Evolutionary conservation across 2,888 invertebrate genomes (phyloP).

Genomic region (Saturnia pavonia): DNA sequence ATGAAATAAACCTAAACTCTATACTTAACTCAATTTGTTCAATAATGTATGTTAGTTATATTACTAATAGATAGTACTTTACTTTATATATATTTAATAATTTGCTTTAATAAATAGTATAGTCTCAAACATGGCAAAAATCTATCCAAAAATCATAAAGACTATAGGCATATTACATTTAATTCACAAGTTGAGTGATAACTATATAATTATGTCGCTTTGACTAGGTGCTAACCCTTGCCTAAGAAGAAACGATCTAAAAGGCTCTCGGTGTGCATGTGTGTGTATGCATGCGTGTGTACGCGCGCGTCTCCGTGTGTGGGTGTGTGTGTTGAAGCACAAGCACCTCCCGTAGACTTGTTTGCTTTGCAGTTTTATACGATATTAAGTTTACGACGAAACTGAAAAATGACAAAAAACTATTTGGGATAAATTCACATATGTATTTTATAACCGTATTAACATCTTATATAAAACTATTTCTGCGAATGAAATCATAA

Average conservation of each 20-base stretch:
- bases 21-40: no score
- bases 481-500: no score
- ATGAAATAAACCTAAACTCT: no score
- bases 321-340: conserved; percentile 18
- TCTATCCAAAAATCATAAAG: no score
- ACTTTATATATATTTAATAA: no score
- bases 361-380: conserved; percentile 39
- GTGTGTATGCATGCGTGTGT: not conserved
- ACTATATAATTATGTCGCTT: no score
- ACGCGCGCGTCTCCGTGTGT: not conserved
- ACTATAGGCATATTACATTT: no score
- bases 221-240: not conserved
- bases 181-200: not conserved
- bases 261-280: conserved; percentile 4
- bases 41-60: no score
- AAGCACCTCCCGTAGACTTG: conserved; percentile 15
- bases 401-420: not conserved
- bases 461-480: not conserved
- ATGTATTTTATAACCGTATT: not conserved
- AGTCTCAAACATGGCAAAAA: no score
- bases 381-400: conserved; percentile 40
- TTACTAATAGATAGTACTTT: no score
- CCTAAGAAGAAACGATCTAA: not conserved
- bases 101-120: no score
- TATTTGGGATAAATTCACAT: not conserved